phyloP scores from a whole-genome alignment of 2,888 invertebrate genomes.

The Luperina testacea region DNA sequence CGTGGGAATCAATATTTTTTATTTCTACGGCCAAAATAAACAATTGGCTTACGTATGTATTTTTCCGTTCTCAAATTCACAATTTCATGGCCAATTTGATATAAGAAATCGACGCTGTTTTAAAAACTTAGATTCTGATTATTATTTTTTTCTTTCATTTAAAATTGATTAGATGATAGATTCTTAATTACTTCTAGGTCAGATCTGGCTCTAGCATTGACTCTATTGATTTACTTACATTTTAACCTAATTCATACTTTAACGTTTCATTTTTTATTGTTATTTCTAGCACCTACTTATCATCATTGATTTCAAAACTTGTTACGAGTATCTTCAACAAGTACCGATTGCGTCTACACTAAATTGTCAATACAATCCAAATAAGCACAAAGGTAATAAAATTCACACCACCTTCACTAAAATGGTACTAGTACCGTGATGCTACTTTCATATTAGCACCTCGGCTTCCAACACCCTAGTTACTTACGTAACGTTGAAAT shows the following conservation, averaged over 20 bases:
- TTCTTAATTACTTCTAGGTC: not conserved
- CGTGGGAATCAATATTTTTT: constrained; percentile 19
- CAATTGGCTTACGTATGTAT: not conserved
- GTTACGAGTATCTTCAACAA: constrained; percentile 18
- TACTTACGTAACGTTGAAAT: constrained; percentile 61
- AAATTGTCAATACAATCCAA: constrained; percentile 34
- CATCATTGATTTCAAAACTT: constrained; percentile 8
- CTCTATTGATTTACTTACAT: not conserved
- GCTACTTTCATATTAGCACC: constrained; percentile 53
- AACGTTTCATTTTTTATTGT: not conserved
- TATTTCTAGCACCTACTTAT: not conserved
- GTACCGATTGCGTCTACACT: constrained; percentile 11
- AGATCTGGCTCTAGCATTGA: not conserved
- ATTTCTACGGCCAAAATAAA: not conserved
- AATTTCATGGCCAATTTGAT: not conserved
- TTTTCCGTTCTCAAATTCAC: not conserved
- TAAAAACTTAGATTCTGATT: not conserved
- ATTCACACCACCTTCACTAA: constrained; percentile 51
- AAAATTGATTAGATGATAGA: not conserved
- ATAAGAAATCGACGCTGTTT: not conserved
- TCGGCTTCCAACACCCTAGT: constrained; percentile 42
- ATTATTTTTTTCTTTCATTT: not conserved
- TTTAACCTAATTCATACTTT: not conserved
- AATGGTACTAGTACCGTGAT: constrained; percentile 35
- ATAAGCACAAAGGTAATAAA: constrained; percentile 45